Evolutionary conservation across 2,797 vertebrate species (phyloP).

Genomic region (Mus caroli): DNA sequence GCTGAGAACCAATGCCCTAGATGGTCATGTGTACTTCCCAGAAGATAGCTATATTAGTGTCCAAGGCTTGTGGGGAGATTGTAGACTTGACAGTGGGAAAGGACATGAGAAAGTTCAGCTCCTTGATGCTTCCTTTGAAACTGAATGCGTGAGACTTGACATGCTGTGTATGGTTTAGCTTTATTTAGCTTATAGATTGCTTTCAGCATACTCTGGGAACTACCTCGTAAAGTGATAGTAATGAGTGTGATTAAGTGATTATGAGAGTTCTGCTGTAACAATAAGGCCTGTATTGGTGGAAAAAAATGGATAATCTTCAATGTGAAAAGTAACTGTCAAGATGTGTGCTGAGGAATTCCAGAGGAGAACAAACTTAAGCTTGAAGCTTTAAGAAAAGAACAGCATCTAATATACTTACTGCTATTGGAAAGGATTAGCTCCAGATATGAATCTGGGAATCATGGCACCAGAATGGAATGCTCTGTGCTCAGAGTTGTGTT

Average conservation of each 20-base stretch:
- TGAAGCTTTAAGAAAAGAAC: conserved; percentile 9
- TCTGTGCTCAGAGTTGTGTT: not conserved
- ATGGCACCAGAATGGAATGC: not conserved
- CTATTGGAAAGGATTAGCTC: not conserved
- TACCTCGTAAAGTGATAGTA: not conserved
- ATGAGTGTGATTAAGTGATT: not conserved
- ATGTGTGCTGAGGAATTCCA: not conserved
- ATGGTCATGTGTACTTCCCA: not conserved
- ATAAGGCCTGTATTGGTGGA: not conserved
- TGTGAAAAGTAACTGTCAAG: not conserved
- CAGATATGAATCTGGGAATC: not conserved
- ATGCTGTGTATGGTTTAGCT: not conserved
- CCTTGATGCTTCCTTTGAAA: not conserved
- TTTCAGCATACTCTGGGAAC: conserved; percentile 3
- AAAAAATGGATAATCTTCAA: not conserved
- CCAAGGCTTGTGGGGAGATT: not conserved
- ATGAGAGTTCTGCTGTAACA: not conserved
- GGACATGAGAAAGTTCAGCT: not conserved
- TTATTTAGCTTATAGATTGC: conserved; percentile 24
- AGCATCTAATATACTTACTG: not conserved
- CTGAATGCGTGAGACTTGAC: not conserved
- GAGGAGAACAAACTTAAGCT: not conserved
- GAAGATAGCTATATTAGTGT: not conserved
- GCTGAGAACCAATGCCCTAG: not conserved
- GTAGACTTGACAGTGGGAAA: not conserved